Evolutionary conservation across 2,797 vertebrate species (phyloP).

Genomic region (Spinus olivaceus): DNA sequence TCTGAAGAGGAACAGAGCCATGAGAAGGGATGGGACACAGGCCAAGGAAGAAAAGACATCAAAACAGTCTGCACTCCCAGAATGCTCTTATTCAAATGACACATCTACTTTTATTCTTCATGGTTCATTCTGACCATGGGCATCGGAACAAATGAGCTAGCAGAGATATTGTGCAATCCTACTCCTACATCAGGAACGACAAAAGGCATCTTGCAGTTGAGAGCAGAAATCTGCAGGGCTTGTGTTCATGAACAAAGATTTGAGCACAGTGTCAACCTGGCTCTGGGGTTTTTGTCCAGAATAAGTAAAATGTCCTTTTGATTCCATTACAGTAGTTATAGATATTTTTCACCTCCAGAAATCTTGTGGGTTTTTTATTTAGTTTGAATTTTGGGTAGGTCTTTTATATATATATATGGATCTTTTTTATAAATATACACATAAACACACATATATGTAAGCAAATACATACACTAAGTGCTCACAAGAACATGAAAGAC

Average conservation of each 20-base stretch:
- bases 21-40: background rate
- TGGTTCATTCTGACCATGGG: conserved; percentile 6
- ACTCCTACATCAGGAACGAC: background rate
- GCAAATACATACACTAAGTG: background rate
- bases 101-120: background rate
- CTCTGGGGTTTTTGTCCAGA: background rate
- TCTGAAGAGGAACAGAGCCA: conserved; percentile 4
- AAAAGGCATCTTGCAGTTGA: background rate
- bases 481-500: background rate
- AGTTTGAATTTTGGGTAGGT: background rate
- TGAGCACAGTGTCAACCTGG: background rate
- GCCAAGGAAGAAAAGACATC: background rate
- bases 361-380: background rate
- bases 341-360: background rate
- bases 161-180: background rate
- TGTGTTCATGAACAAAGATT: background rate
- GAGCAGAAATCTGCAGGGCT: background rate
- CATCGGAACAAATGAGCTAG: conserved; percentile 22
- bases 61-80: background rate
- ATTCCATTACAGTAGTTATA: background rate
- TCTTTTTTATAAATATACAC: background rate
- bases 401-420: background rate
- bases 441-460: background rate
- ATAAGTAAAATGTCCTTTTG: background rate
- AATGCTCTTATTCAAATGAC: background rate